Conservation (phyloP, 2,797 vertebrate genomes). For the Characodon lateralis region DNA sequence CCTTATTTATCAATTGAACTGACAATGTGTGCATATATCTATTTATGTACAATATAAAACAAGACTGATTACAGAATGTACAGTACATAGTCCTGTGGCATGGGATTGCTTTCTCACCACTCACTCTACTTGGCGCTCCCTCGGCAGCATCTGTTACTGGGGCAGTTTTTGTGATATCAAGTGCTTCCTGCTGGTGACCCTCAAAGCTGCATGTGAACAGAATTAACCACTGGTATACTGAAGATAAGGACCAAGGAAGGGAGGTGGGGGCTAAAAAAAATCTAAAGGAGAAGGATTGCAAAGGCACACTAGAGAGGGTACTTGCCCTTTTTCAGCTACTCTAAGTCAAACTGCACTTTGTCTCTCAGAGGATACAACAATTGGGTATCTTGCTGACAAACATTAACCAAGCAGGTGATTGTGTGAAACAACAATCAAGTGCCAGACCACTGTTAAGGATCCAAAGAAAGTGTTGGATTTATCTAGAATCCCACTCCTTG, state of each 20-base stretch:
- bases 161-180: conserved; percentile 51
- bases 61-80: conserved; percentile 81
- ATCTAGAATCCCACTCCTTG: conserved; percentile 40
- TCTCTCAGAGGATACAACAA: conserved; percentile 54
- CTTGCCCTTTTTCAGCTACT: conserved; percentile 72
- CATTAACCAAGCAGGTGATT: conserved; percentile 58
- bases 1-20: conserved; percentile 69
- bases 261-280: conserved; percentile 26
- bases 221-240: conserved; percentile 67
- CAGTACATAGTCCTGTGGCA: conserved; percentile 77
- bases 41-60: conserved; percentile 87
- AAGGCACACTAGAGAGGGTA: conserved; percentile 85
- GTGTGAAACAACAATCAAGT: conserved; percentile 71
- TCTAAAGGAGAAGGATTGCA: conserved; percentile 66
- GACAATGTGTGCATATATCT: conserved; percentile 82
- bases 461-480: conserved; percentile 59
- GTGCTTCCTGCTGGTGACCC: conserved; percentile 64
- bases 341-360: conserved; percentile 69
- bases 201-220: conserved; percentile 64
- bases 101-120: conserved; percentile 69
- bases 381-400: conserved; percentile 53
- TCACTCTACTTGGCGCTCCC: conserved; percentile 54
- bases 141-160: conserved; percentile 44
- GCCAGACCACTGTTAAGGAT: conserved; percentile 63
- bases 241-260: conserved; percentile 67